Base-by-base conservation (phyloP, 2,888 invertebrate species). In the Lysandra bellargus region DNA sequence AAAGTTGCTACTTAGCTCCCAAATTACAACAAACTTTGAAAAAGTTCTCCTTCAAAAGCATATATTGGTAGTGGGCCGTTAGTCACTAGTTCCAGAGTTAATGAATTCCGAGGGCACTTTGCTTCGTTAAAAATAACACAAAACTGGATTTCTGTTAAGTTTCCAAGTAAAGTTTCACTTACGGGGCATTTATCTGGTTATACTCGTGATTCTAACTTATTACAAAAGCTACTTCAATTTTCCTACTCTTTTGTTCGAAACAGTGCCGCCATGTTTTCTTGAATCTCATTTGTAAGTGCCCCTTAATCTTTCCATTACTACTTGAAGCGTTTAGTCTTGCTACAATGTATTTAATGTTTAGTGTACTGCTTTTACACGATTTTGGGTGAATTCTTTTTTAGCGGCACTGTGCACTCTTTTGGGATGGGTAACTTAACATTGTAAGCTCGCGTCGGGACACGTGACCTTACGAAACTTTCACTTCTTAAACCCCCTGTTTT, bases 151-250 rank as follows among this genome's bases (percentile, higher is more conserved):
- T 85, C 86, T 87, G 86, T 87, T 89, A 88, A 89, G 88, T 90
- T 89, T 79, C 84, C 80, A 91, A 92, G 89, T 92, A 86, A 85
- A 92, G 89, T 92, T 91, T 87, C 89, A 90, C 90, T 92, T 89
- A 89, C 88, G 87, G 88, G 90, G 89, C 93, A 92, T 93, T 94
- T 92, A 92, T 93, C 90, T 91, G 88, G 90, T 92, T 92, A 91
- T 90, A 90, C 78, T 79, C 81, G 78, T 79, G 81, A 81, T 80
- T 80, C 80, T 79, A 79, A 75, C 37, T 80, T 80, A 78, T 79
- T 80, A 79, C 79, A 79, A 78, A 78, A 40, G 72, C 78, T 79
- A 78, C 73, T 81, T 81, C 37, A 80, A 76, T 75, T 78, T 79
- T 78, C 74, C 49, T 33, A 78, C 60, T 79, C 57, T 73, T 75